These are phyloP conservation scores for Achatina immaculata DNA, from an alignment of 1,140 invertebrate genomes.

Conservation along the genomic window DNA sequence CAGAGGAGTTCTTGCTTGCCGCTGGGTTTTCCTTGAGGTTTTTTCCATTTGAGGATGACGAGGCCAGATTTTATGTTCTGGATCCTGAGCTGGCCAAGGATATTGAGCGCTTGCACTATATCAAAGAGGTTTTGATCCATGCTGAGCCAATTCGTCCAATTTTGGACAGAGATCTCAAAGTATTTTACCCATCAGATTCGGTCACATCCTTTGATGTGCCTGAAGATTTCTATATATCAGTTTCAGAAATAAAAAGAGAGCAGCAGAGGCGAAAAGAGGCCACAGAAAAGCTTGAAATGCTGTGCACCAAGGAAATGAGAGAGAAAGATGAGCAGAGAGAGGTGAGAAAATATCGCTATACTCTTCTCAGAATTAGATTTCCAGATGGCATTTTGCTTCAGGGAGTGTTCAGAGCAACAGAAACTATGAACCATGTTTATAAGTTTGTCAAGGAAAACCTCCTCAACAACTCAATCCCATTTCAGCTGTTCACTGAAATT, in stretches of 20 bases:
- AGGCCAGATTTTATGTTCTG: slow-evolving; percentile 66
- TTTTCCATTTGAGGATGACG: slow-evolving; percentile 59
- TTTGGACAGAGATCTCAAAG: slow-evolving; percentile 86
- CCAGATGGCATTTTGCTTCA: slow-evolving; percentile 79
- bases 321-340: slow-evolving; percentile 86
- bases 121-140: slow-evolving; percentile 81
- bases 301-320: slow-evolving; percentile 92
- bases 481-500: slow-evolving; percentile 54
- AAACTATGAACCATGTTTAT: slow-evolving; percentile 57
- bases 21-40: slow-evolving; percentile 80
- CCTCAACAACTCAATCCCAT: slow-evolving; percentile 68
- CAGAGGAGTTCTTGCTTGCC: slow-evolving; percentile 84
- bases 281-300: slow-evolving; percentile 83
- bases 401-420: slow-evolving; percentile 66
- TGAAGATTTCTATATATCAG: slow-evolving; percentile 84
- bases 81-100: slow-evolving; percentile 57
- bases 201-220: slow-evolving; percentile 78
- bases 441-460: slow-evolving; percentile 64
- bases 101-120: slow-evolving; percentile 73
- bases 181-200: slow-evolving; percentile 84
- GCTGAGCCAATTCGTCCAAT: slow-evolving; percentile 86
- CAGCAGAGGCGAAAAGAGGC: slow-evolving; percentile 80
- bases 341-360: slow-evolving; percentile 86
- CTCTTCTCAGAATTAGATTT: slow-evolving; percentile 86
- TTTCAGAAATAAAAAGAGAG: slow-evolving; percentile 88